Evolutionary conservation across 2,888 invertebrate species (phyloP), one percentile per base, ranked within the genome.

Genomic region (Apomyelois bistriatella): DNA sequence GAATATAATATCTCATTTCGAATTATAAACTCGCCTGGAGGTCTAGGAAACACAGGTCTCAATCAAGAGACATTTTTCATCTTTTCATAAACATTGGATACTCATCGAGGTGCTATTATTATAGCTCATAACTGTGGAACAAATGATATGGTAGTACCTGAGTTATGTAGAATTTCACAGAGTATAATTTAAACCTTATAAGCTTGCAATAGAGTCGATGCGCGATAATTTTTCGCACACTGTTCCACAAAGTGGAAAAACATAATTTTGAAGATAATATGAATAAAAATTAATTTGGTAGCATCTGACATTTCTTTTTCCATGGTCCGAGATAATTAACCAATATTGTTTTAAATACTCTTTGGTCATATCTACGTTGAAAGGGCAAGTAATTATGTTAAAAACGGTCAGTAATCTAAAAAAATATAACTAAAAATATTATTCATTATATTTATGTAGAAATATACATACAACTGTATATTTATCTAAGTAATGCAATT

Each of bases 51-150:
- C 64, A 58, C 66, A 64, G 50, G 48, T 53, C 54, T 68, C 69
- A 65, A 75, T 76, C 61, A 58, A 58, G 60, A 60, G 62, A 67
- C 65, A 74, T 76, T 71, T 74, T 70, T 76, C 71, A 70, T 58
- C 51, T 60, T 53, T 55, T 61, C 58, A 58, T 38, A 37, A 12
- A 7, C 48, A 62, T 56, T 12, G 54, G 36, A 40, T 53, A 53
- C 57, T 57, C 53, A 57, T 60, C 38, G 58, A 54, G 58, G 43
- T 59, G 60, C 22, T 22, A 22, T 65, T 58, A 69, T 69, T 70
- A 71, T 56, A 58, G 55, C 58, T 57, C 58, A 62, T 65, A 62
- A 59, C 58, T 49, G 52, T 52, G 53, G 38, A 17, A 47, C 36
- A 62, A 72, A 72, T 70, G 58, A 57, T 55, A 53, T 62, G 60